Evolutionary conservation across 1,140 invertebrate species (phyloP).

Genomic region (Portunus trituberculatus): DNA sequence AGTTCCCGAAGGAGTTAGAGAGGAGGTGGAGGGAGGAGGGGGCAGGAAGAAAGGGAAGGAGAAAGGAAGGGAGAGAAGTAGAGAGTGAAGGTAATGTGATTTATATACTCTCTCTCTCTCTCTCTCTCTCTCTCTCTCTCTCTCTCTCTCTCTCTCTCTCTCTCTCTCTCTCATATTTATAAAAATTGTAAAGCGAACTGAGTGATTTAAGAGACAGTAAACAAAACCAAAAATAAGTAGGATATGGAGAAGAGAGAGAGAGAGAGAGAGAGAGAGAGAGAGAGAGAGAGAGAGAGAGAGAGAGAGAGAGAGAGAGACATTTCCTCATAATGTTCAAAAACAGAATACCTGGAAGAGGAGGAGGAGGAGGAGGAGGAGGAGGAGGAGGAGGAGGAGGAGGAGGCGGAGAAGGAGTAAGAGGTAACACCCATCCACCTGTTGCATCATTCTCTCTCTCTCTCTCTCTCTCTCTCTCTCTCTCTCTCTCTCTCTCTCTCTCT

Average conservation of each 20-base stretch:
- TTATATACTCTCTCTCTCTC: background rate
- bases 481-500: no score
- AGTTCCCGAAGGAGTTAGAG: background rate
- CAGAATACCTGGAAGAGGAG: no score
- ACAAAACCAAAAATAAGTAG: no score
- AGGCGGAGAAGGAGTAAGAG: background rate
- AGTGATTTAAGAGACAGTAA: no score
- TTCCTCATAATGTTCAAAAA: background rate
- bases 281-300: background rate
- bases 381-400: background rate
- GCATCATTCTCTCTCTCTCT: background rate
- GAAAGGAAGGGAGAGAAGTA: background rate
- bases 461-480: background rate
- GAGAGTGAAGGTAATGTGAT: background rate
- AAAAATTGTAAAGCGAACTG: no score
- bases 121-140: background rate
- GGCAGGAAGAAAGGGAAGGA: background rate
- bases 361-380: no score
- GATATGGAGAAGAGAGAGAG: no score
- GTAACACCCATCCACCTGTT: background rate
- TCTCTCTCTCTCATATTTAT: no score
- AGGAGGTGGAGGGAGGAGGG: background rate
- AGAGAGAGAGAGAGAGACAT: background rate
- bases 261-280: no score
- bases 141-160: no score